Evolutionary conservation across 2,888 invertebrate species (phyloP).

Genomic region (Ferrisia virgata): DNA sequence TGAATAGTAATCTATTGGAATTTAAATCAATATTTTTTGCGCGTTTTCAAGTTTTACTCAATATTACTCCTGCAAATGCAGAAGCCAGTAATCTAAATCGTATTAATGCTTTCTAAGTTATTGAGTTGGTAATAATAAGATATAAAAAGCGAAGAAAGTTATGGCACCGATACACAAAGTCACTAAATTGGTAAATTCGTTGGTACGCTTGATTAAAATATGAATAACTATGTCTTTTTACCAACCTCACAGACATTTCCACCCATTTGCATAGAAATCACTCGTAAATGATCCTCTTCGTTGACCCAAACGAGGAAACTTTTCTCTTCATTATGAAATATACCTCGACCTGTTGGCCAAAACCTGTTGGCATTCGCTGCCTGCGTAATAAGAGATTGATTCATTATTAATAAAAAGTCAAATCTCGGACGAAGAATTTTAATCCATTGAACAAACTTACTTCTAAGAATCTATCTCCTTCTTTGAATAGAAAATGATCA

Average conservation of each 20-base stretch:
- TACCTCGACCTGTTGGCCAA: constrained; percentile 97
- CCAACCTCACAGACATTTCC: constrained; percentile 75
- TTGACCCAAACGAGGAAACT: constrained; percentile 98
- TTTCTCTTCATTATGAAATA: constrained; percentile 95
- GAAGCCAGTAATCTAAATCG: no score
- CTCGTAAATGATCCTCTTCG: constrained; percentile 96
- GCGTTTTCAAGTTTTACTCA: no score
- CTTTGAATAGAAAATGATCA: constrained; percentile 98
- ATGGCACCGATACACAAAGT: no score
- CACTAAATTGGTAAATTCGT: no score
- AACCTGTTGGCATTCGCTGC: constrained; percentile 92
- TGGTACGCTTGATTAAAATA: no score
- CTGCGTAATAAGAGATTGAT: constrained; percentile 55
- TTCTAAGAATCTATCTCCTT: constrained; percentile 82
- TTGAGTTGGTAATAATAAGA: no score
- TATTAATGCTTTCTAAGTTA: no score
- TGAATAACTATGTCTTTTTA: no score
- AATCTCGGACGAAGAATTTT: not conserved
- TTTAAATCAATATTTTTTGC: no score
- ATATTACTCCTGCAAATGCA: no score
- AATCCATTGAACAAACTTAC: constrained; percentile 48
- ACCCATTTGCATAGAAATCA: constrained; percentile 98
- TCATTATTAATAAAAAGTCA: not conserved
- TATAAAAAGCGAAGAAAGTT: no score
- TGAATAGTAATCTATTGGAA: no score